Evolutionary conservation across 2,113 vertebrate species (phyloP).

Genomic region (Macquaria ambigua): DNA sequence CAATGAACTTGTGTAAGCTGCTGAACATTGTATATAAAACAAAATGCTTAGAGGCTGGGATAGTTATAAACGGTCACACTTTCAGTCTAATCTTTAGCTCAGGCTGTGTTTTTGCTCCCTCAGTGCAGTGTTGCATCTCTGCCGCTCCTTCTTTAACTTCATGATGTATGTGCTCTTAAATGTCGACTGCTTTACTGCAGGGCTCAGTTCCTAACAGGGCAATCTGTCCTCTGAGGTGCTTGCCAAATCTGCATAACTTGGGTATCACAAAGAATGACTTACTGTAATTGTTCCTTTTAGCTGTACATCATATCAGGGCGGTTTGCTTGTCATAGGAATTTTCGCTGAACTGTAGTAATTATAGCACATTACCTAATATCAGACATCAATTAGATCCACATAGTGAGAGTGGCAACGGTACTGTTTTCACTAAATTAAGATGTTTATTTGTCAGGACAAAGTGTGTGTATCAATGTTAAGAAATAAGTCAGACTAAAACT

Average conservation of each 20-base stretch:
- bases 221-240: constrained; percentile 35
- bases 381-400: constrained; percentile 9
- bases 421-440: constrained; percentile 5
- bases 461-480: not conserved
- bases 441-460: not conserved
- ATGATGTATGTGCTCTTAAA: constrained; percentile 62
- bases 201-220: constrained; percentile 36
- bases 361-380: constrained; percentile 37
- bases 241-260: constrained; percentile 57
- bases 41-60: not conserved
- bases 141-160: constrained; percentile 30
- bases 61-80: not conserved
- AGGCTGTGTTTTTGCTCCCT: constrained; percentile 13
- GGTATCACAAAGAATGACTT: constrained; percentile 35
- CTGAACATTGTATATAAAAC: not conserved
- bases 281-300: constrained; percentile 43
- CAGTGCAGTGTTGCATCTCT: constrained; percentile 33
- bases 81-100: constrained; percentile 11
- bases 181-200: constrained; percentile 46
- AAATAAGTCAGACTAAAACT: not conserved
- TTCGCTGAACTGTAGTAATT: constrained; percentile 45
- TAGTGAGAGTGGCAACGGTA: not conserved
- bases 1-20: not conserved
- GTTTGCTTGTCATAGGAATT: constrained; percentile 42
- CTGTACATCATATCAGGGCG: constrained; percentile 22